Conservation (phyloP, 2,113 vertebrate species). For the Irena cyanogastra region DNA sequence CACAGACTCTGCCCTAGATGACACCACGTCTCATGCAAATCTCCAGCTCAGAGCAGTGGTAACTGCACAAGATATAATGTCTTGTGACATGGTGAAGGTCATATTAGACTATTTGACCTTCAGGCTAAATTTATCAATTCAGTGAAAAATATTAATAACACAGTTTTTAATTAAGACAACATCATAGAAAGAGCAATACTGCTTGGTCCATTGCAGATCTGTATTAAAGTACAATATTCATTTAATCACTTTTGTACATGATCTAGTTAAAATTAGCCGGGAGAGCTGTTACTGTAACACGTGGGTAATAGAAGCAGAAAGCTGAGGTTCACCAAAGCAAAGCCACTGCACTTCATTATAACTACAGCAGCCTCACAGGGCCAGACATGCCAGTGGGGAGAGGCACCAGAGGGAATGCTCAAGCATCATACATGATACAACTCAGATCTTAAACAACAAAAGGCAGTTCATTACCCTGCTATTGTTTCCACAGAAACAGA, state of each 20-base stretch:
- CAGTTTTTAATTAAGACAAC: conserved; percentile 16
- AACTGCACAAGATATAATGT: neutral
- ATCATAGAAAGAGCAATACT: neutral
- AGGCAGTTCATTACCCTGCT: neutral
- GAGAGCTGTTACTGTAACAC: neutral
- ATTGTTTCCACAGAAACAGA: conserved; percentile 1
- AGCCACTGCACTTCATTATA: neutral
- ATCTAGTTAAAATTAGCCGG: conserved; percentile 3
- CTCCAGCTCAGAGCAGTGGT: neutral
- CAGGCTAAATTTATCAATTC: conserved; percentile 22
- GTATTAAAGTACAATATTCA: neutral
- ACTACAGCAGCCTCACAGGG: neutral
- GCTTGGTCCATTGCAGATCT: neutral
- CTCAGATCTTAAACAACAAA: neutral
- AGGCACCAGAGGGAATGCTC: neutral
- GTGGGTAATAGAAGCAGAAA: neutral
- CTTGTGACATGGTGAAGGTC: neutral
- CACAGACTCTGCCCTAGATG: neutral
- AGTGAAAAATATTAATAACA: neutral
- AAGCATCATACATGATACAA: neutral
- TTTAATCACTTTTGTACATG: neutral
- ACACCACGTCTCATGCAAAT: neutral
- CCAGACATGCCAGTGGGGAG: neutral
- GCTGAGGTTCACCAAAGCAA: neutral
- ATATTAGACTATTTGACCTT: neutral